A percentile compares a stretch with the other conserved stretches of the same genome.
These are phyloP conservation scores for Caerostris extrusa DNA, from an alignment of 1,140 invertebrate genomes.

Conservation along the genomic window DNA sequence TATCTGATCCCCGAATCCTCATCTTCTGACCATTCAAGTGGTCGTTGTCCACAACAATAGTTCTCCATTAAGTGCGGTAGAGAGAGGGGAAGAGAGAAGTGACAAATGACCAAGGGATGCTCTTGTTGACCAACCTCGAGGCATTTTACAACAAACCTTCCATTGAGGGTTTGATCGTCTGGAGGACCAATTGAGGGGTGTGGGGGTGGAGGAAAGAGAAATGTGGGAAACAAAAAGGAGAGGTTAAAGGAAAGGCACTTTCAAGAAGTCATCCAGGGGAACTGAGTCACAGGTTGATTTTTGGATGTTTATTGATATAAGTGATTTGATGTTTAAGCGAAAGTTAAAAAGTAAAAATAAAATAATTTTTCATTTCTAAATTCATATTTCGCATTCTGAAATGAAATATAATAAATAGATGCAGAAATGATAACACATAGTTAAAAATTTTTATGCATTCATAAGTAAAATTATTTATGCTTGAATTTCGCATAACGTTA, in stretches of 20 bases:
- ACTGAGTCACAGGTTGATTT: too few species aligned
- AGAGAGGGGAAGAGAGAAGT: not conserved
- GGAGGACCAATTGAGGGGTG: not conserved
- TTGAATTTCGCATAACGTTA: too few species aligned
- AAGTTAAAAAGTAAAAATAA: too few species aligned
- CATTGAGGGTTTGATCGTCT: slow-evolving; percentile 7
- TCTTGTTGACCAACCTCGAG: slow-evolving; percentile 1
- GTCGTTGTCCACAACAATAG: slow-evolving; percentile 9
- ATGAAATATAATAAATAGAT: too few species aligned
- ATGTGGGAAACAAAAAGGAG: slow-evolving; percentile 15
- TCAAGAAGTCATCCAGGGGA: too few species aligned
- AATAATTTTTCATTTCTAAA: too few species aligned
- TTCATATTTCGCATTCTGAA: too few species aligned
- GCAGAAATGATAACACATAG: too few species aligned
- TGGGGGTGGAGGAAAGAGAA: not conserved
- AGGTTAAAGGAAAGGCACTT: not conserved
- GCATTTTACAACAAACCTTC: slow-evolving; percentile 22
- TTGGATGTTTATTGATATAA: too few species aligned
- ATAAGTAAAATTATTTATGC: too few species aligned
- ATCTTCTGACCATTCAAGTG: not conserved
- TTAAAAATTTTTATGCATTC: too few species aligned
- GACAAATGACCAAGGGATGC: slow-evolving; percentile 1
- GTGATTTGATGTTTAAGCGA: too few species aligned
- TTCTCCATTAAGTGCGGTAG: slow-evolving; percentile 5
- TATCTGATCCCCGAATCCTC: not conserved